These are phyloP conservation scores for Nycticorax nycticorax DNA, from an alignment of 2,113 vertebrate genomes.

Conservation along the genomic window DNA sequence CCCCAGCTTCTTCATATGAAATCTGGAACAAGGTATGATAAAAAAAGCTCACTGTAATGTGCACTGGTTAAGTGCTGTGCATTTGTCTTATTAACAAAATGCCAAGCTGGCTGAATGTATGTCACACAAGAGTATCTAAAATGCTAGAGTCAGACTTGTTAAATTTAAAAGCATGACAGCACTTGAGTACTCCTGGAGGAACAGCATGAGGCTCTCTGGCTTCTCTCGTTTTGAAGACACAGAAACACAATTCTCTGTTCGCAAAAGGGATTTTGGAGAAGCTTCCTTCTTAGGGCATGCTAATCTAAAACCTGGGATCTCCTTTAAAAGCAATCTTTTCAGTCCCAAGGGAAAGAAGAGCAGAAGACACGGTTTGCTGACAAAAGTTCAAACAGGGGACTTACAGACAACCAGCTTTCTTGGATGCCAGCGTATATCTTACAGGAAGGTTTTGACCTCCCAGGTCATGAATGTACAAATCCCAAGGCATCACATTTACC, in stretches of 20 bases:
- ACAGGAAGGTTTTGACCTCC: conserved; percentile 8
- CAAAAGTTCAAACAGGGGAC: conserved; percentile 27
- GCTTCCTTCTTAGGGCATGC: background rate
- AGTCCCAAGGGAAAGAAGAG: background rate
- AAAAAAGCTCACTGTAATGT: background rate
- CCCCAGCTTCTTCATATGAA: background rate
- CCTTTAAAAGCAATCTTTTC: background rate
- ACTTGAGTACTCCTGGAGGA: background rate
- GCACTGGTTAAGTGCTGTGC: background rate
- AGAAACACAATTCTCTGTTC: background rate
- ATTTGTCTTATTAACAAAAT: background rate
- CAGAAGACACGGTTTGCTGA: background rate
- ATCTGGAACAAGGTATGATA: background rate
- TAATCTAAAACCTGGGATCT: background rate
- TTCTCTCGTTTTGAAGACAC: background rate
- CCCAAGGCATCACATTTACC: background rate
- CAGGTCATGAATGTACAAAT: background rate
- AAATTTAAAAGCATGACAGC: background rate
- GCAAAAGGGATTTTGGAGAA: background rate
- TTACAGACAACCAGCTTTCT: background rate
- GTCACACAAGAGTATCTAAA: background rate
- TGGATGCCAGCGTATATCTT: background rate
- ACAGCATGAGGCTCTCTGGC: background rate
- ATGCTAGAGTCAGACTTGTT: background rate
- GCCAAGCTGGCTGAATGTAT: background rate